phyloP scores from a whole-genome alignment of 2,113 vertebrate genomes.

The Zosterops lateralis region DNA sequence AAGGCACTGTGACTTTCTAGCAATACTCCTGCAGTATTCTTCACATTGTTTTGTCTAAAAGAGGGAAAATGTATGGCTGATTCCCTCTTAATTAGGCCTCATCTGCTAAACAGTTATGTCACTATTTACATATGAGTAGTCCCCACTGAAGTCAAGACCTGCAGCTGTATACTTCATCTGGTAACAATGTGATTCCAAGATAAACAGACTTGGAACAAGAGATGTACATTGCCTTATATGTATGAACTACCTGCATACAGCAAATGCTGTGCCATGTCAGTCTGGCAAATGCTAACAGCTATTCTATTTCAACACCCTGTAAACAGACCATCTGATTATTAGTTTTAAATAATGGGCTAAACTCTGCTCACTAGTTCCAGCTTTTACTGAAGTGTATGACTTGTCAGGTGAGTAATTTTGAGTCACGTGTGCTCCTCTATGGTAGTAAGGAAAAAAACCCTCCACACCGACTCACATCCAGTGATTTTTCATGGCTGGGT shows the following conservation, averaged over 20 bases:
- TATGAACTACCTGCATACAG: conserved; percentile 45
- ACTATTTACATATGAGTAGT: conserved; percentile 54
- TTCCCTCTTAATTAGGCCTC: conserved; percentile 22
- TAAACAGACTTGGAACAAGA: conserved; percentile 61
- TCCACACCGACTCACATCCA: not conserved
- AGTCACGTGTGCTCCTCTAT: not conserved
- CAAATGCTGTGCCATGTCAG: not conserved
- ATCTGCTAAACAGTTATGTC: conserved; percentile 63
- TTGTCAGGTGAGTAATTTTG: not conserved
- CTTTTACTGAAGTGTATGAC: not conserved
- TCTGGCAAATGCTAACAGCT: not conserved
- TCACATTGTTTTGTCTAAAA: conserved; percentile 3
- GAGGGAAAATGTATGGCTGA: not conserved
- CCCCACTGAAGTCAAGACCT: conserved; percentile 16
- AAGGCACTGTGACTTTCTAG: not conserved
- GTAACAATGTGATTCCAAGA: conserved; percentile 63
- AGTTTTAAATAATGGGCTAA: not conserved
- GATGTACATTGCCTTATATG: conserved; percentile 63
- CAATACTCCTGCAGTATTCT: not conserved
- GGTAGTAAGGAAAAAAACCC: not conserved
- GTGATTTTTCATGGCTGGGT: not conserved
- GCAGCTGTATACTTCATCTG: conserved; percentile 56
- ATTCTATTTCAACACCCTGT: not conserved
- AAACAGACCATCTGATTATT: not conserved
- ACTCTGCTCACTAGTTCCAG: not conserved